A percentile compares a stretch with the other conserved stretches of the same genome.
These are phyloP conservation scores for Centropus bengalensis DNA, from an alignment of 2,113 vertebrate genomes.

Conservation along the genomic window DNA sequence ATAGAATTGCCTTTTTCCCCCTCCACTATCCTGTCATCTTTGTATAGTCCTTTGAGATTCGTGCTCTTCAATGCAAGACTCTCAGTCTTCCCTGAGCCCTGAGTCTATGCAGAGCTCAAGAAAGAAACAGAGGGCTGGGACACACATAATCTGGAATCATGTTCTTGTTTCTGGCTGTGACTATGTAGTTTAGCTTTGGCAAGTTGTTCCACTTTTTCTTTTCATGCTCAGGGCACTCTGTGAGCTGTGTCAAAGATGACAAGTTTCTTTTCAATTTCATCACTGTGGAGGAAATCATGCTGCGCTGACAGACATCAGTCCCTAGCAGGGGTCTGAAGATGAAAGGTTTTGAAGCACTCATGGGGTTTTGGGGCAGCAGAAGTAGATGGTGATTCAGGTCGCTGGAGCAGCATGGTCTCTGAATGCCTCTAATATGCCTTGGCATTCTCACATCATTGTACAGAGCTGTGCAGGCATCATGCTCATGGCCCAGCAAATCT, in stretches of 20 bases:
- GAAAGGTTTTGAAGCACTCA: not conserved
- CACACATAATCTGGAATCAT: not conserved
- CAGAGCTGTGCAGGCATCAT: not conserved
- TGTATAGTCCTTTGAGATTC: not conserved
- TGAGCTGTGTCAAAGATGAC: not conserved
- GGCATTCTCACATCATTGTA: not conserved
- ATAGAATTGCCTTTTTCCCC: not conserved
- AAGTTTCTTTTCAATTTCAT: not conserved
- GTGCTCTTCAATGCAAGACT: not conserved
- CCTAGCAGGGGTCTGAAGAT: not conserved
- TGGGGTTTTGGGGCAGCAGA: not conserved
- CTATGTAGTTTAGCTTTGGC: not conserved
- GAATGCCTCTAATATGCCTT: not conserved
- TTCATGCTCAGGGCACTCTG: not conserved
- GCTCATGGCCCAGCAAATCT: not conserved
- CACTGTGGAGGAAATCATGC: not conserved
- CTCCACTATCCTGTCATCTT: not conserved
- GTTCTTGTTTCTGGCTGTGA: not conserved
- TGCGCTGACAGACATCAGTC: not conserved
- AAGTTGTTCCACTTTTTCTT: not conserved
- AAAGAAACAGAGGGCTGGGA: not conserved
- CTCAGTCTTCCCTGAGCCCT: not conserved
- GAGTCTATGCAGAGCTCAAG: not conserved
- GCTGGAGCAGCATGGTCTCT: not conserved
- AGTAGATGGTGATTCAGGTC: not conserved